phyloP scores from a whole-genome alignment of 2,797 vertebrate genomes.

The Phrynocephalus vlangalii region DNA sequence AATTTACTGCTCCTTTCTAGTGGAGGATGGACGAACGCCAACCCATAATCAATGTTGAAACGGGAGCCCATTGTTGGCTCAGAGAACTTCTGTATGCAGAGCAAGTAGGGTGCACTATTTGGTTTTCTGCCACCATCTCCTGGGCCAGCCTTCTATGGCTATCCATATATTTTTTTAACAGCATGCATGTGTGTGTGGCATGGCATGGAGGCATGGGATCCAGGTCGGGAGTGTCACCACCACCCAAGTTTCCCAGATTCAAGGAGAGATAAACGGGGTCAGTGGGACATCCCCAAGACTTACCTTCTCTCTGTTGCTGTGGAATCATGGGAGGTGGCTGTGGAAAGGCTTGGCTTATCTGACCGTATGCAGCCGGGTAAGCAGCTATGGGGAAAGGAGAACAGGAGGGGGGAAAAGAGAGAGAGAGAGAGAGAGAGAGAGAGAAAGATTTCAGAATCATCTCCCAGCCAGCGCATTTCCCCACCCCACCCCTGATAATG shows the following conservation, averaged over 20 bases:
- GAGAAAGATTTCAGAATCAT: conserved; percentile 62
- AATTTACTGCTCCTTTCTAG: no score
- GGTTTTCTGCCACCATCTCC: neutral
- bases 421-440: no score
- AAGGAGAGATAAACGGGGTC: neutral
- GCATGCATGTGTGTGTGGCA: no score
- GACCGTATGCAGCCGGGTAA: conserved; percentile 98
- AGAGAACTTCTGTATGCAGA: neutral
- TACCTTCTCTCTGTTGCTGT: conserved; percentile 99
- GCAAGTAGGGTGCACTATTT: neutral
- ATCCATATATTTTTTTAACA: no score
- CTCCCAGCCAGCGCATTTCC: conserved; percentile 19
- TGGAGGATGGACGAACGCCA: no score
- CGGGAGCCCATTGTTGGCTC: no score
- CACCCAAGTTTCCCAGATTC: neutral
- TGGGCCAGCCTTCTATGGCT: neutral
- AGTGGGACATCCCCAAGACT: conserved; percentile 60
- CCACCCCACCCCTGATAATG: neutral
- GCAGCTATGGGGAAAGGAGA: conserved; percentile 84
- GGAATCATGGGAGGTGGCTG: conserved; percentile 97
- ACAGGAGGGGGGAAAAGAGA: conserved; percentile 33
- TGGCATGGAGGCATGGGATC: neutral
- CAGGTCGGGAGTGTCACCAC: neutral
- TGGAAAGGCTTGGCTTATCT: conserved; percentile 99
- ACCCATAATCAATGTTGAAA: no score